A percentile compares a stretch with the other conserved stretches of the same genome.
phyloP scores from a whole-genome alignment of 35 echinoderm and acorn worm species.

The Apostichopus japonicus region DNA sequence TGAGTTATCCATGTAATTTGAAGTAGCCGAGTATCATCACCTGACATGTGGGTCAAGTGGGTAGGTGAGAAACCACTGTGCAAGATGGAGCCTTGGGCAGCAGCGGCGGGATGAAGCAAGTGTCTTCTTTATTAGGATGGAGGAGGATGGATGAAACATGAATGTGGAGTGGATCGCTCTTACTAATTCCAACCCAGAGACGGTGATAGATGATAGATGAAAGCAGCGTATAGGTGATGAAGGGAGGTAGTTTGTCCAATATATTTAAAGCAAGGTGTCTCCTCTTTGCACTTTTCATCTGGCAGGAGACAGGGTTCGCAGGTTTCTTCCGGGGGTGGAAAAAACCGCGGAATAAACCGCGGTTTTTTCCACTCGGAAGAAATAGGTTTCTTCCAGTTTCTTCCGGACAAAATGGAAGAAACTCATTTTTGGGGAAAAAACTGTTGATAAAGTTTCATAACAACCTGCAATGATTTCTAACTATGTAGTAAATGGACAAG shows the following conservation, averaged over 20 bases:
- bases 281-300: neutral
- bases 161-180: neutral
- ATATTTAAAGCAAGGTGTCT: neutral
- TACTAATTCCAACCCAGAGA: neutral
- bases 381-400: too few species aligned
- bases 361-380: too few species aligned
- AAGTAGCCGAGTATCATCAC: constrained; percentile 4
- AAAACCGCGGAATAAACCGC: too few species aligned
- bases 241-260: neutral
- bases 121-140: neutral
- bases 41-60: constrained; percentile 41
- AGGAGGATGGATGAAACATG: constrained; percentile 7
- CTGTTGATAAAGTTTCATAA: too few species aligned
- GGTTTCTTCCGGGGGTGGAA: too few species aligned
- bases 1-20: constrained; percentile 19
- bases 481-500: too few species aligned
- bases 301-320: too few species aligned
- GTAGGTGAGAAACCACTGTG: constrained; percentile 9
- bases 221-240: neutral
- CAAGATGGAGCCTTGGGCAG: neutral
- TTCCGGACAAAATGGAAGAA: too few species aligned
- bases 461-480: too few species aligned
- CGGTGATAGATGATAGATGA: neutral
- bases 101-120: neutral
- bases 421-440: too few species aligned